Conservation (phyloP, 2,113 vertebrate species). For the Macquaria australasica region DNA sequence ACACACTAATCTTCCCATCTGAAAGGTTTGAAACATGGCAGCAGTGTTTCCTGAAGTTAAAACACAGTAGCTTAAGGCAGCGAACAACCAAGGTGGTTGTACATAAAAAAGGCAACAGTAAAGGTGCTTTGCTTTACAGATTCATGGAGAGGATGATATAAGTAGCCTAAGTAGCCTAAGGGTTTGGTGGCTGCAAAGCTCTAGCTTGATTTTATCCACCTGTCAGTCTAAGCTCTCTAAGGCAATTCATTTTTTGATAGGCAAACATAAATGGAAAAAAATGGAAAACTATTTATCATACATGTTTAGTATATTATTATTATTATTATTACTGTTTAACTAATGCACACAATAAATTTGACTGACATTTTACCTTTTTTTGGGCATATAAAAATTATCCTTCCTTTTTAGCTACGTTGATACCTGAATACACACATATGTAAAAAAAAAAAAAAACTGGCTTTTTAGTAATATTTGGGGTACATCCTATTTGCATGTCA, state of each 20-base stretch:
- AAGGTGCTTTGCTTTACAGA: slow-evolving; percentile 68
- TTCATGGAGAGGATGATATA: slow-evolving; percentile 62
- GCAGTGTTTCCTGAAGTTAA: slow-evolving; percentile 77
- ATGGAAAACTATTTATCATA: background rate
- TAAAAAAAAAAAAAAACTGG: background rate
- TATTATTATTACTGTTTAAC: background rate
- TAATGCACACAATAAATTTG: background rate
- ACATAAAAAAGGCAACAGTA: slow-evolving; percentile 61
- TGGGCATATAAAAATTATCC: background rate
- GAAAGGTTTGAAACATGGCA: slow-evolving; percentile 75
- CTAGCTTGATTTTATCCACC: slow-evolving; percentile 56
- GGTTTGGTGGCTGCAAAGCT: slow-evolving; percentile 56
- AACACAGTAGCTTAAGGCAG: slow-evolving; percentile 78
- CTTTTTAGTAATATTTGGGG: background rate
- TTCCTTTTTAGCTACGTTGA: background rate
- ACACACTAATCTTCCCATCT: slow-evolving; percentile 81
- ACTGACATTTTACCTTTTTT: background rate
- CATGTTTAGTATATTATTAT: no score
- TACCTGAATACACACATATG: background rate
- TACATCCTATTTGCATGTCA: background rate
- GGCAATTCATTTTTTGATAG: slow-evolving; percentile 22
- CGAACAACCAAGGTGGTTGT: slow-evolving; percentile 62
- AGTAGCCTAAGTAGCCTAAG: slow-evolving; percentile 49
- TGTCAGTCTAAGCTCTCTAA: slow-evolving; percentile 16
- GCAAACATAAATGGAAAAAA: slow-evolving; percentile 1